Conservation (phyloP, 2,797 vertebrate species). For the Nannoperca australis region DNA sequence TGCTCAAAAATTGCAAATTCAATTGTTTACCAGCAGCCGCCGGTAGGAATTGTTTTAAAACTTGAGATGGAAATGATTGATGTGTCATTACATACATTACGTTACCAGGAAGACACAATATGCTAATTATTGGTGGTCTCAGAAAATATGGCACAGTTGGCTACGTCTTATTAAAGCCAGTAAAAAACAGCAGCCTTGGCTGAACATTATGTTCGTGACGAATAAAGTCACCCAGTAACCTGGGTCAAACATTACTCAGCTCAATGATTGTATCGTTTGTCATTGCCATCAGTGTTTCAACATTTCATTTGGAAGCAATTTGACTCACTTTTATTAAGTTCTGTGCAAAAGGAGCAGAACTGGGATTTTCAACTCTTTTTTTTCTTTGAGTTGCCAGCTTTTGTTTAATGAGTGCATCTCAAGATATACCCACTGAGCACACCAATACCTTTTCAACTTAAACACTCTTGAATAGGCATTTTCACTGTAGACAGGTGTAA, state of each 20-base stretch:
- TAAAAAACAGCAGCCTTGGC: neutral
- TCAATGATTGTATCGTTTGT: neutral
- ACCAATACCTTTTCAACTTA: neutral
- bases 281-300: neutral
- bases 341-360: neutral
- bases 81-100: neutral
- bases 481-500: neutral
- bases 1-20: neutral
- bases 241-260: neutral
- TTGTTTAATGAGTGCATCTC: too few relatives aligned
- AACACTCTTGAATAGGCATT: neutral
- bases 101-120: neutral
- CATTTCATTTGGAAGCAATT: neutral
- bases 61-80: neutral
- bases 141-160: neutral
- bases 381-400: too few relatives aligned
- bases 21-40: neutral
- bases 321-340: neutral
- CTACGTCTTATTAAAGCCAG: neutral
- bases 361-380: too few relatives aligned
- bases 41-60: neutral
- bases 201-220: neutral
- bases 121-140: neutral
- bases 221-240: neutral
- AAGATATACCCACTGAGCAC: too few relatives aligned